A percentile compares a stretch with the other conserved stretches of the same genome.
Conservation (phyloP, 2,113 vertebrate species). For the Conger conger region DNA sequence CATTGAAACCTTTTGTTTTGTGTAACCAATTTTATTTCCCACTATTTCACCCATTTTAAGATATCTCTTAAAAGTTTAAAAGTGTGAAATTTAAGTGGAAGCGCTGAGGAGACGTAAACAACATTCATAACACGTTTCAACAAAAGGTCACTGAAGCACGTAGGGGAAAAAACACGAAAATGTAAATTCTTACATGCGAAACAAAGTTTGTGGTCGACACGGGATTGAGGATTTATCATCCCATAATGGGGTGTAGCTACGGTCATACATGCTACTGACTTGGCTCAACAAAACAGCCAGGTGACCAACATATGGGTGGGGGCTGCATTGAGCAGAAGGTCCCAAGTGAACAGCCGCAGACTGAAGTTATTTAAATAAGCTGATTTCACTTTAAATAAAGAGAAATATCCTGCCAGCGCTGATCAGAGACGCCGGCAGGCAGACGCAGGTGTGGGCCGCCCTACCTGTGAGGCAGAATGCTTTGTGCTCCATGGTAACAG, state of each 20-base stretch:
- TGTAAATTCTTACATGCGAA: not conserved
- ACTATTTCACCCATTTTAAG: not conserved
- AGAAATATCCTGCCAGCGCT: not conserved
- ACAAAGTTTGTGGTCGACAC: not conserved
- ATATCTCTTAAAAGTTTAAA: too few species aligned
- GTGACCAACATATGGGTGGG: not conserved
- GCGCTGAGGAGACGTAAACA: not conserved
- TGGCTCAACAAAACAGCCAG: not conserved
- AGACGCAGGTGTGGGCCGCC: slow-evolving; percentile 13
- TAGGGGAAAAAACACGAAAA: not conserved
- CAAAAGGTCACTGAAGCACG: too few species aligned
- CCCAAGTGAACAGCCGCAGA: not conserved
- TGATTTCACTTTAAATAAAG: not conserved
- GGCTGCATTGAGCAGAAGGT: not conserved
- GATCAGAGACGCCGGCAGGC: slow-evolving; percentile 8
- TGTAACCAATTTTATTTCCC: not conserved
- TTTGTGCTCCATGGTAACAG: not conserved
- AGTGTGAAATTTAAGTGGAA: not conserved
- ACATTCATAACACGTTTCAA: not conserved
- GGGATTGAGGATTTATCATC: not conserved
- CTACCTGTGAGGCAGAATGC: slow-evolving; percentile 20
- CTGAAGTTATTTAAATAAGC: too few species aligned
- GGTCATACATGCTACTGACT: too few species aligned
- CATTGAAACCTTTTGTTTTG: not conserved
- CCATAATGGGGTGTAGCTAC: too few species aligned